Base-by-base conservation (phyloP, 2,888 invertebrate genomes). In the Anaspis maculata region DNA sequence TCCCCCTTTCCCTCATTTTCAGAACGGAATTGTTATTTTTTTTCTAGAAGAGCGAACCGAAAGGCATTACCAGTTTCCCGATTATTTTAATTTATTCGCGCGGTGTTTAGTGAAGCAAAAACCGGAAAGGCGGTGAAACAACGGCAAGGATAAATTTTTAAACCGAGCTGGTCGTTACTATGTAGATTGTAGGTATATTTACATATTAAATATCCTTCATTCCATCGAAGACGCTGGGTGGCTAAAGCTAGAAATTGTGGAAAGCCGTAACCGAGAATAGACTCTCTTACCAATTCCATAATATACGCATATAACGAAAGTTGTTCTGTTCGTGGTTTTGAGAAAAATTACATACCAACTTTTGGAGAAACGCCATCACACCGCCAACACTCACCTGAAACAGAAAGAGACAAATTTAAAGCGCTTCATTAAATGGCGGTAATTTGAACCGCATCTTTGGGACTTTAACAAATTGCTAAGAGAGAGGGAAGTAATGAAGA, bases 131-230 rank as follows among this genome's bases (percentile, higher is more conserved):
- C 37, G 39, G 31, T 34, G 30, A 41, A 31, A 44, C 37, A 41
- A 43, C 30, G 25, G 37, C 32, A 32, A 27, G 29, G 37, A 41
- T 42, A 43, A 46, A 44, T 42, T 47, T 49, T 46, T 45, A 45
- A 42, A 49, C 44, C 40, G 44, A 39, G 25, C n/a, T 38, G 41
- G 43, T 45, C 47, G 46, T 49, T 46, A 45, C 46, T 48, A 48
- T 51, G 50, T 44, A 51, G 47, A 49, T 49, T 43, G 41, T 47
- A 53, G 49, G 51, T 51, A 42, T 48, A 53, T 53, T 51, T 53
- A 46, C 51, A 50, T 47, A 47, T 44, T 45, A 44, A 47, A 42
- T 34, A 45, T 46, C 44, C 31, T 39, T 34, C 31, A 40, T 46
- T 42, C 40, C 38, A 29, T 24, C 26, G 21, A 25, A 26, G 30